These are phyloP conservation scores for Cylas formicarius DNA, from an alignment of 1,140 invertebrate genomes.

Conservation along the genomic window DNA sequence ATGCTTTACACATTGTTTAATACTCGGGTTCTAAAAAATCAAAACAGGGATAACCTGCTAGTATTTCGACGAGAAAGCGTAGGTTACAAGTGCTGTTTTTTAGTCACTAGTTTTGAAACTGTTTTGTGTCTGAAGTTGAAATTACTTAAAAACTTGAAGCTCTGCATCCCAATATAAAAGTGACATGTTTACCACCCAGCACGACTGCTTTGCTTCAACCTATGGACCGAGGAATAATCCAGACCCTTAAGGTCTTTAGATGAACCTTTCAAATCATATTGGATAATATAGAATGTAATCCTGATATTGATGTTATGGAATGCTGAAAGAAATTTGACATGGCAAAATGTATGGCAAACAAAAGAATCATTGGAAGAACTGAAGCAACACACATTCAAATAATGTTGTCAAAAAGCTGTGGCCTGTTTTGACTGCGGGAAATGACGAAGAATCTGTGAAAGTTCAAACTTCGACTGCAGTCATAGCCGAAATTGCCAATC, in stretches of 20 bases:
- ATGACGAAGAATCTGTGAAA: neutral
- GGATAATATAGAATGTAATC: conserved; percentile 1
- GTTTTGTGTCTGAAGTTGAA: conserved; percentile 1
- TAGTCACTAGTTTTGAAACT: neutral
- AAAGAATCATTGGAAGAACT: no score
- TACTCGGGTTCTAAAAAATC: conserved; percentile 5
- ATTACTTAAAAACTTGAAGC: neutral
- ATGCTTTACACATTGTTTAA: conserved; percentile 8
- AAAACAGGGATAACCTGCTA: conserved; percentile 3
- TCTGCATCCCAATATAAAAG: neutral
- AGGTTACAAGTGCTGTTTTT: conserved; percentile 1
- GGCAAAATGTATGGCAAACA: no score
- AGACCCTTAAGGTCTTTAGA: neutral
- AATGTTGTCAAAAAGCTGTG: neutral
- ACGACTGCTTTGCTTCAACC: conserved; percentile 1
- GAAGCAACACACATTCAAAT: neutral
- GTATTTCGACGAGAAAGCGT: conserved; percentile 6
- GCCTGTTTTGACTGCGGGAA: neutral
- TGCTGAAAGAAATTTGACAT: no score
- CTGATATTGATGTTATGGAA: conserved; percentile 2
- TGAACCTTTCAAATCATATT: no score
- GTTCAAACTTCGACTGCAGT: no score
- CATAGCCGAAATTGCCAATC: conserved; percentile 7
- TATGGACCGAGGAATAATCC: neutral
- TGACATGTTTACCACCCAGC: neutral